Conservation (phyloP, 53 echinoderm and acorn worm species). For the Stichopus horrens region DNA sequence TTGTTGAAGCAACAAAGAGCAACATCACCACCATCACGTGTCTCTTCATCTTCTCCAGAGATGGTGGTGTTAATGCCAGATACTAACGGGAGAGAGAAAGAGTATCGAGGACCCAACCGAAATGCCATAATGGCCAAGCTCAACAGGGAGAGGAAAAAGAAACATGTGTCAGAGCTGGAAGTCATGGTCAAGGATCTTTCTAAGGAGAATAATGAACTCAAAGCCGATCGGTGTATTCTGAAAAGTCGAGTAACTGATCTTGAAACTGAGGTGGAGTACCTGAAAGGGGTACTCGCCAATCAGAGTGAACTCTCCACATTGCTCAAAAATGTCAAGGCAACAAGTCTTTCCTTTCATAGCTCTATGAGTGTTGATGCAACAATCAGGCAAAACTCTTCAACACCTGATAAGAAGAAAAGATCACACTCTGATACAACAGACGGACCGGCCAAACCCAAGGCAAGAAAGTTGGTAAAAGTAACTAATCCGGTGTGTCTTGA, state of each 20-base stretch:
- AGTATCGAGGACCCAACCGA: conserved; percentile 61
- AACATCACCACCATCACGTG: background rate
- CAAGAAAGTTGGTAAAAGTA: background rate
- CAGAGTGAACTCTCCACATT: conserved; percentile 69
- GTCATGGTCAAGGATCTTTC: conserved; percentile 47
- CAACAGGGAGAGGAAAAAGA: conserved; percentile 74
- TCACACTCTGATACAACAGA: background rate
- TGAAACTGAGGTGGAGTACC: conserved; percentile 63
- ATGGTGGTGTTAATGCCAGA: conserved; percentile 29
- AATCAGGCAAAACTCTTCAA: no score
- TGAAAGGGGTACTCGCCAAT: conserved; percentile 78
- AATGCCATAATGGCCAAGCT: conserved; percentile 77
- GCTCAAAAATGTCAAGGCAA: conserved; percentile 65
- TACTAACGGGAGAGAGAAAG: conserved; percentile 20
- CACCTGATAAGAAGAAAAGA: background rate
- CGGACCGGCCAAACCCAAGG: background rate
- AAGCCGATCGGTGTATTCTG: conserved; percentile 41
- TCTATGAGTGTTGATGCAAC: background rate
- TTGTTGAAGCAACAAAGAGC: background rate
- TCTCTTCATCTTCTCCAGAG: background rate
- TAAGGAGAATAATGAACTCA: conserved; percentile 58
- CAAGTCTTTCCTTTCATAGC: conserved; percentile 50
- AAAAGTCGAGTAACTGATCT: conserved; percentile 36
- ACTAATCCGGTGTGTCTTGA: conserved; percentile 37
- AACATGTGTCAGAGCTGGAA: conserved; percentile 57